Evolutionary conservation across 2,797 vertebrate genomes (phyloP).

Genomic region (Buphagus erythrorhynchus): DNA sequence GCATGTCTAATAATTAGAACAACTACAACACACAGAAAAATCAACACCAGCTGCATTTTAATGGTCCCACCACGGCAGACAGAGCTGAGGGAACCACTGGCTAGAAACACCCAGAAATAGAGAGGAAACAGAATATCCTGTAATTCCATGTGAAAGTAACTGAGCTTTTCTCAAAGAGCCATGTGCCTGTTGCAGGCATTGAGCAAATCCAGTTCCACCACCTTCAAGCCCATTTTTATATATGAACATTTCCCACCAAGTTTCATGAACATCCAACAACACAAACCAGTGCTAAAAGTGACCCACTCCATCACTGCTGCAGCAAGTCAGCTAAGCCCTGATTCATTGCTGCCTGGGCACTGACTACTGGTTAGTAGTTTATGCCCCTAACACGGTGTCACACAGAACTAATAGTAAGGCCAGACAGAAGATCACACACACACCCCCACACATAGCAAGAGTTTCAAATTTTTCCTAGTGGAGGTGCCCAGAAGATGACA

Average conservation of each 20-base stretch:
- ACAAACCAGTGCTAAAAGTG: not conserved
- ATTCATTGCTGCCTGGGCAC: not conserved
- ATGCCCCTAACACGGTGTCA: not conserved
- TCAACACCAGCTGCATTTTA: not conserved
- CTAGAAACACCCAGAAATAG: not conserved
- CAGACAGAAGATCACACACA: not conserved
- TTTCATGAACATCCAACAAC: not conserved
- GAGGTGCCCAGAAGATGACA: not conserved
- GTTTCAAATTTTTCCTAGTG: not conserved
- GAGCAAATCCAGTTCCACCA: not conserved
- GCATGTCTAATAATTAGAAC: not conserved
- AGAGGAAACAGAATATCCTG: not conserved
- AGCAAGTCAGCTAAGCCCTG: not conserved
- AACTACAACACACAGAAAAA: not conserved
- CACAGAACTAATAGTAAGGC: not conserved
- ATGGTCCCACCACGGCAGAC: not conserved
- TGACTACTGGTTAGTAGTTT: too few species aligned
- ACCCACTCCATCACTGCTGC: not conserved
- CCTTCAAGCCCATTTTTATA: not conserved
- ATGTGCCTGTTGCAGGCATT: not conserved
- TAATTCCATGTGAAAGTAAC: not conserved
- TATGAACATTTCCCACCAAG: not conserved
- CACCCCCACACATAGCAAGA: accelerated
- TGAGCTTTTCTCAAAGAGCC: not conserved
- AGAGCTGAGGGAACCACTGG: not conserved